phyloP scores from a whole-genome alignment of 2,113 vertebrate genomes.

The Gallinago paraguaiae region DNA sequence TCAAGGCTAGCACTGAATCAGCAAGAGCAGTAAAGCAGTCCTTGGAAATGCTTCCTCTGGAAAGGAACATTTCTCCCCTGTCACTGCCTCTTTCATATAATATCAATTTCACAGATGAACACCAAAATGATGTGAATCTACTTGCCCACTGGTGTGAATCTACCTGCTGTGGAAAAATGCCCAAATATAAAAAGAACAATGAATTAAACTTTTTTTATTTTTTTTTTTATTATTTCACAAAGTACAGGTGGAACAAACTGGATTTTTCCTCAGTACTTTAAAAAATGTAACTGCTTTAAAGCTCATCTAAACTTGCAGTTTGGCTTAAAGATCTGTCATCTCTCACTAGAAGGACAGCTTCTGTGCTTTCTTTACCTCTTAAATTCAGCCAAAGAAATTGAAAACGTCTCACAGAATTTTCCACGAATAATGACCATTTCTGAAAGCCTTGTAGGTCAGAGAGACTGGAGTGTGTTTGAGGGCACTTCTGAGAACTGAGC shows the following conservation, averaged over 20 bases:
- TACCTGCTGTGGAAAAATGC: background rate
- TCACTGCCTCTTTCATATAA: background rate
- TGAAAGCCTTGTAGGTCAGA: background rate
- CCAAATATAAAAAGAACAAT: background rate
- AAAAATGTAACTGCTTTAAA: background rate
- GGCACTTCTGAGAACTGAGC: background rate
- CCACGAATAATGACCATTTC: background rate
- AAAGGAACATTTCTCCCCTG: background rate
- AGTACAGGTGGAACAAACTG: background rate
- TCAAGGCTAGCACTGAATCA: background rate
- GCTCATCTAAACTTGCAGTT: background rate
- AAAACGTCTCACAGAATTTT: background rate
- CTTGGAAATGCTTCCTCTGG: background rate
- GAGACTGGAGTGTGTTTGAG: background rate
- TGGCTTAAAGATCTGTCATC: background rate
- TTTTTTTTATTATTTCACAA: background rate
- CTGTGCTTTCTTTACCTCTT: background rate
- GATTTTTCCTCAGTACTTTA: background rate
- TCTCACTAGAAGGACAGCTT: background rate
- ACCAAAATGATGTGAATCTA: background rate
- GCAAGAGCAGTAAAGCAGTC: background rate
- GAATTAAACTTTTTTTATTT: background rate
- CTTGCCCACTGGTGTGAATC: background rate
- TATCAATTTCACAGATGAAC: background rate
- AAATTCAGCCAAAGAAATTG: conserved; percentile 1